Evolutionary conservation across 1,140 invertebrate species (phyloP), one percentile per base, ranked within the genome.

Genomic region (Drosophila prosaltans): DNA sequence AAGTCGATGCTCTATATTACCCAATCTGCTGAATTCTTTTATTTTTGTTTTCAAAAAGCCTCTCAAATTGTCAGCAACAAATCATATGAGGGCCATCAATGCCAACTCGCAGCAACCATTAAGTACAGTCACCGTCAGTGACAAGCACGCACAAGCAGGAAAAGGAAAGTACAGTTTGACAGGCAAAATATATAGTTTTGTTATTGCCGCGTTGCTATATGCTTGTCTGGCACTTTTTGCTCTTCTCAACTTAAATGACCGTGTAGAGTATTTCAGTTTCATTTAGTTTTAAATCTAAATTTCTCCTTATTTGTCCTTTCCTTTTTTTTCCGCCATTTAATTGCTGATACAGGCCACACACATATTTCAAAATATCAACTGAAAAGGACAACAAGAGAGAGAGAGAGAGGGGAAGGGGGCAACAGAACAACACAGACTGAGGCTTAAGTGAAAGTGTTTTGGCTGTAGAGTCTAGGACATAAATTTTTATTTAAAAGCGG

Each of bases 291-390:
- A 40, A 24, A 40, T 39, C 24, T 9, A 54, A n/a, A 0, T 40
- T 59, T 21, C 6, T 16, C 8, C 40, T 78, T 78, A 66, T 40
- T 59, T 21, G 32, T 36, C 32, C 32, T 36, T 6, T 11, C 3
- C 32, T 78, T 78, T 66, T 66, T 71, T 80, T 36, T 7, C 77
- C 21, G 9, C 10, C 45, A 51, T 24, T 26, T 51, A 51, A 51
- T 51, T 51, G 45, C 45, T 51, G 45, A 51, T 51, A 80, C 80
- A 70, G 74, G 80, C 67, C 64, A 43, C 68, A 71, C 71, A 26
- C 77, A 89, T 88, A 88, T 88, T 89, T 88, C 76, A 83, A 89
- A 51, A 74, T 78, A 80, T 89, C 83, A 70, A 62, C 32, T 68
- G 58, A 77, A 51, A 55, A 48, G 54, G 8, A 16, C 54, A 43